These are phyloP conservation scores for Aethes cnicana DNA, from an alignment of 2,888 invertebrate genomes.

Conservation along the genomic window DNA sequence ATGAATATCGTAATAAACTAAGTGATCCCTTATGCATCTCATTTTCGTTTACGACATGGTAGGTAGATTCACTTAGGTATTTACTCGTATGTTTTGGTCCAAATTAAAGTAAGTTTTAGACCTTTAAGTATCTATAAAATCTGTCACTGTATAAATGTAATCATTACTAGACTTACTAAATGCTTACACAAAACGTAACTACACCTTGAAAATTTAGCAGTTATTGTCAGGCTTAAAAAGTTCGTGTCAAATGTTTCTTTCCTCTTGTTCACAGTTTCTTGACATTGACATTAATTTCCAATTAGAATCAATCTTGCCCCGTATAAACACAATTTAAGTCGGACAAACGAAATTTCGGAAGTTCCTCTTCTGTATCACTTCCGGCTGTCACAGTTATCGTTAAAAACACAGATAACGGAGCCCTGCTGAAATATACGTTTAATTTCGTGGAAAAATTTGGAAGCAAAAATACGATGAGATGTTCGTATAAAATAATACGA, in stretches of 20 bases:
- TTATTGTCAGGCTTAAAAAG: too few relatives aligned
- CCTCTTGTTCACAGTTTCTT: conserved; percentile 1
- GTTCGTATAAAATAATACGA: not conserved
- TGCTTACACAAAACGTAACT: too few relatives aligned
- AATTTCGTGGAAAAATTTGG: not conserved
- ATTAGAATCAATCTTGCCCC: conserved; percentile 10
- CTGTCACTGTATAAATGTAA: too few relatives aligned
- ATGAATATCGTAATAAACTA: too few relatives aligned
- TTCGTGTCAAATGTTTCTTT: not conserved
- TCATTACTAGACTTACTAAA: too few relatives aligned
- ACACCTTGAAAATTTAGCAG: too few relatives aligned
- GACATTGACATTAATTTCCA: conserved; percentile 3
- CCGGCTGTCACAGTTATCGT: conserved; percentile 1
- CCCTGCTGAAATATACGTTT: conserved; percentile 3
- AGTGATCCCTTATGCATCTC: too few relatives aligned
- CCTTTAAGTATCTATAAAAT: too few relatives aligned
- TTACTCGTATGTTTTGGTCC: too few relatives aligned
- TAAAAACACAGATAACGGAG: conserved; percentile 3
- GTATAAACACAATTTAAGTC: conserved; percentile 5
- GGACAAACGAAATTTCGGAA: conserved; percentile 11
- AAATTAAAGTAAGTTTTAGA: too few relatives aligned
- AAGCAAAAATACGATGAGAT: not conserved
- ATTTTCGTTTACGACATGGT: too few relatives aligned
- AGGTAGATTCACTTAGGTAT: too few relatives aligned
- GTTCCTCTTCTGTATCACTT: conserved; percentile 5